phyloP scores from a whole-genome alignment of 2,113 vertebrate genomes.

The Lates calcarifer region DNA sequence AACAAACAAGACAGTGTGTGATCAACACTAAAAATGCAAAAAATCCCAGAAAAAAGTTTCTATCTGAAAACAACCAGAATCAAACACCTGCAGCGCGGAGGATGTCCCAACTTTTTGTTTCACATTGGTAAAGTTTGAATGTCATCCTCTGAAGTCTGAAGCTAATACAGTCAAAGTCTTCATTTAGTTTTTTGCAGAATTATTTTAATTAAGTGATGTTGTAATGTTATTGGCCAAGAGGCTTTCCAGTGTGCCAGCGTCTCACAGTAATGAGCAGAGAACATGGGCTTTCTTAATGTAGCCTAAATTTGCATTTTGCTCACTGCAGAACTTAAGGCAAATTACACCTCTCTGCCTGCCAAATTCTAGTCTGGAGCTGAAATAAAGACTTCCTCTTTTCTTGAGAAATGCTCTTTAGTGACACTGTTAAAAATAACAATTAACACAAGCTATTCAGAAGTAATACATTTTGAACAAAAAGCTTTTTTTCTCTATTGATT shows the following conservation, averaged over 20 bases:
- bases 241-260: constrained; percentile 22
- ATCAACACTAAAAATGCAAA: constrained; percentile 17
- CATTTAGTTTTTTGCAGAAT: constrained; percentile 26
- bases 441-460: constrained; percentile 3
- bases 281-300: constrained; percentile 36
- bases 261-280: constrained; percentile 37
- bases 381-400: constrained; percentile 24
- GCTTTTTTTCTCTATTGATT: constrained; percentile 40
- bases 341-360: constrained; percentile 43
- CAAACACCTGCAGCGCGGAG: background rate
- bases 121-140: constrained; percentile 18
- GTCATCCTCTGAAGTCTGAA: constrained; percentile 25
- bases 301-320: constrained; percentile 57
- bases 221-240: constrained; percentile 32
- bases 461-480: constrained; percentile 1
- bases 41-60: background rate
- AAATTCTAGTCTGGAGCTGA: constrained; percentile 17
- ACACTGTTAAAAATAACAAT: constrained; percentile 25
- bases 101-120: background rate
- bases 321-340: constrained; percentile 50
- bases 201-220: constrained; percentile 30
- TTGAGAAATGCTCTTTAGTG: constrained; percentile 28
- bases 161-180: constrained; percentile 27
- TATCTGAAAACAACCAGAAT: background rate
- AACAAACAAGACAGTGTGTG: background rate